phyloP scores from a whole-genome alignment of 1,140 invertebrate genomes.

The Drosophila baimaii region DNA sequence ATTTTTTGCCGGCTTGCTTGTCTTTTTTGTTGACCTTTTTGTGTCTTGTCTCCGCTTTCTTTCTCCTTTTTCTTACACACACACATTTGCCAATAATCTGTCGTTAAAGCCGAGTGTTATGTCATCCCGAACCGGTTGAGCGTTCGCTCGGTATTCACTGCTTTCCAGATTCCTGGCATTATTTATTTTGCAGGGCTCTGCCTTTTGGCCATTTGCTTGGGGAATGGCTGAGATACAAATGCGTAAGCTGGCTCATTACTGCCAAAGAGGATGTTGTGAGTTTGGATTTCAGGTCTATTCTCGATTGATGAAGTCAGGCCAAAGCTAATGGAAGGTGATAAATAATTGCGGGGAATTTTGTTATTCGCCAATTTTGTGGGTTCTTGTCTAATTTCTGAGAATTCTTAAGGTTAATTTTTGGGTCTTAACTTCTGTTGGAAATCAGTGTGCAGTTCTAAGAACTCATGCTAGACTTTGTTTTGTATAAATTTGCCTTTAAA shows the following conservation, averaged over 20 bases:
- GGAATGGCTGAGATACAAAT: conserved; percentile 5
- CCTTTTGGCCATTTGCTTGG: conserved; percentile 38
- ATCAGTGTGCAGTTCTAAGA: background rate
- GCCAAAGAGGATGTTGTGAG: conserved; percentile 42
- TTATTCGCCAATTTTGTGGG: conserved; percentile 2
- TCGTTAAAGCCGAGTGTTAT: conserved; percentile 72
- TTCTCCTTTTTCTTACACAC: conserved; percentile 23
- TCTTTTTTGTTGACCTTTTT: conserved; percentile 69
- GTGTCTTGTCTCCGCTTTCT: conserved; percentile 26
- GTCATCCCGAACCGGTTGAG: conserved; percentile 74
- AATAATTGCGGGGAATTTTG: conserved; percentile 32
- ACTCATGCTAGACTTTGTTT: background rate
- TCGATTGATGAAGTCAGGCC: conserved; percentile 44
- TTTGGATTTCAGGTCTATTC: conserved; percentile 4
- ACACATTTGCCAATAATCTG: conserved; percentile 69
- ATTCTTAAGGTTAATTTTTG: background rate
- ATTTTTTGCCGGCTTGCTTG: conserved; percentile 58
- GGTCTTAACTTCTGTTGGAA: background rate
- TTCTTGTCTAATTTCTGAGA: conserved; percentile 16
- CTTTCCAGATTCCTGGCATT: conserved; percentile 65
- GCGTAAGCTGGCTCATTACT: conserved; percentile 32
- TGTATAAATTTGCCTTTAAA: too few species aligned
- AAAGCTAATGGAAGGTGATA: conserved; percentile 23
- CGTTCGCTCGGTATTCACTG: conserved; percentile 30
- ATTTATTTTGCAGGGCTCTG: conserved; percentile 61